Evolutionary conservation across 2,888 invertebrate genomes (phyloP).

Genomic region (Molanna angustata): DNA sequence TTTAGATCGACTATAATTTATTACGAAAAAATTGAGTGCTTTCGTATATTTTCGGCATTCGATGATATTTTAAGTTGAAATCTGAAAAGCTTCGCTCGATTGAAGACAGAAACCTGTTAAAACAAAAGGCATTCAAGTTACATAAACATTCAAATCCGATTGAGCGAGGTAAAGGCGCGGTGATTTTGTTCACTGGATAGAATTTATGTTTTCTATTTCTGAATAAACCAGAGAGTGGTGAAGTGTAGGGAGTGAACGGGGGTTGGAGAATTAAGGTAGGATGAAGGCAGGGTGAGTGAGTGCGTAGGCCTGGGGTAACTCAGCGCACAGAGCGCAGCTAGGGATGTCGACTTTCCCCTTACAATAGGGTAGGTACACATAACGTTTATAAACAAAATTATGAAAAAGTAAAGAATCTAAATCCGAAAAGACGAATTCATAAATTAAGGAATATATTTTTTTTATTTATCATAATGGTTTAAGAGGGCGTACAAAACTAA

Average conservation of each 20-base stretch:
- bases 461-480: too few relatives aligned
- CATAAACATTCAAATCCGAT: conserved; percentile 22
- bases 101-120: not conserved
- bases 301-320: conserved; percentile 28
- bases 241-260: not conserved
- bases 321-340: conserved; percentile 8
- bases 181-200: conserved; percentile 7
- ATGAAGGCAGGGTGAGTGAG: conserved; percentile 5
- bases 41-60: too few relatives aligned
- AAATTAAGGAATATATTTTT: too few relatives aligned
- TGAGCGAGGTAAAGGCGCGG: conserved; percentile 12
- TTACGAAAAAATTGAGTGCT: too few relatives aligned
- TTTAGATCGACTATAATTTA: too few relatives aligned
- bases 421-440: too few relatives aligned
- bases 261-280: too few relatives aligned
- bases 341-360: conserved; percentile 5
- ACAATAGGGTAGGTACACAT: conserved; percentile 9
- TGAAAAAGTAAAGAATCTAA: too few relatives aligned
- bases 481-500: too few relatives aligned
- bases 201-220: conserved; percentile 11
- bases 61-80: too few relatives aligned
- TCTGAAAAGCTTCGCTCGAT: too few relatives aligned
- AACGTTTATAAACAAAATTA: too few relatives aligned
- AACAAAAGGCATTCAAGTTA: conserved; percentile 8
- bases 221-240: conserved; percentile 1